These are phyloP conservation scores for Gisinianus flammeolus DNA, from an alignment of 2,888 invertebrate genomes.

Conservation along the genomic window DNA sequence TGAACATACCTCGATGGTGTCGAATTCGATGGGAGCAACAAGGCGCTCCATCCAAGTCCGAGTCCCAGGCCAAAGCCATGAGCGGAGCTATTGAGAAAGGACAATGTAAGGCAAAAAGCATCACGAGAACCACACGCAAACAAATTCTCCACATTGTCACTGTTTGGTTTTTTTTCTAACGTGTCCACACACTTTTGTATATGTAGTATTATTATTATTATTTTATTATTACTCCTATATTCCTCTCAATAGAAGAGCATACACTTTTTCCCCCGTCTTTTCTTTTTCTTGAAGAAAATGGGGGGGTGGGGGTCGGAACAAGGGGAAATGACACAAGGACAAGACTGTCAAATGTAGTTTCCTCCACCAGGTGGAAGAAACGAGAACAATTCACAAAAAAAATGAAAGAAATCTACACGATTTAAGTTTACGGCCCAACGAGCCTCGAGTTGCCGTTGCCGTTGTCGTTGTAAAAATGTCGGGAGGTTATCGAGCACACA, in stretches of 20 bases:
- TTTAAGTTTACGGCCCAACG: too few relatives aligned
- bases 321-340: not conserved
- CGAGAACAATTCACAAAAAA: too few relatives aligned
- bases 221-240: too few relatives aligned
- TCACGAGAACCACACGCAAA: slow-evolving; percentile 58
- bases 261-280: not conserved
- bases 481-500: too few relatives aligned
- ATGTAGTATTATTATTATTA: not conserved
- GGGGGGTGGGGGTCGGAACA: not conserved
- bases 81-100: slow-evolving; percentile 58
- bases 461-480: too few relatives aligned
- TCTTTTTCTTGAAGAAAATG: not conserved
- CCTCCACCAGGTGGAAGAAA: too few relatives aligned
- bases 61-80: slow-evolving; percentile 59
- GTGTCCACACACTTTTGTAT: slow-evolving; percentile 9
- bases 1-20: slow-evolving; percentile 56
- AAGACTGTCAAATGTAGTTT: too few relatives aligned
- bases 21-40: slow-evolving; percentile 58
- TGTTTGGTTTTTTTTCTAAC: slow-evolving; percentile 13
- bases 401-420: too few relatives aligned
- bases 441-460: too few relatives aligned
- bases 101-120: slow-evolving; percentile 59
- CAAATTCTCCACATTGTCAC: slow-evolving; percentile 57
- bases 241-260: not conserved
- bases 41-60: slow-evolving; percentile 57